A percentile compares a stretch with the other conserved stretches of the same genome.
Conservation (phyloP, 2,888 invertebrate species). For the Pseudeuparius sepicola region DNA sequence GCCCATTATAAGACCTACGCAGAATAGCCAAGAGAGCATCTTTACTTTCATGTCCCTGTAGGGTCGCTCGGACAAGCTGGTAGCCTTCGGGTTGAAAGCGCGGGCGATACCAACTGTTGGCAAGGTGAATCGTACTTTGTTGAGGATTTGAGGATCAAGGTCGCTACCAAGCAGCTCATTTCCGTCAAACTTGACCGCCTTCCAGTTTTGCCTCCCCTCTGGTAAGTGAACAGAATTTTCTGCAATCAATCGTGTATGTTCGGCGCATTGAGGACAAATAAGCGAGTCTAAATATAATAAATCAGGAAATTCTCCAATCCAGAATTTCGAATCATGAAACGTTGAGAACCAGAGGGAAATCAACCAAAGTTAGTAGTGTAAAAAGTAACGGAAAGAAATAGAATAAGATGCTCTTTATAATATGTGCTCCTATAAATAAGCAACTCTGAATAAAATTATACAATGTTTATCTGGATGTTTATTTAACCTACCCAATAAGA, state of each 20-base stretch:
- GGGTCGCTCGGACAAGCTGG: slow-evolving; percentile 19
- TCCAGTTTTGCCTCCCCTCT: slow-evolving; percentile 19
- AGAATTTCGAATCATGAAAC: too few relatives aligned
- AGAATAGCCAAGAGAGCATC: slow-evolving; percentile 24
- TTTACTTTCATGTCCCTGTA: slow-evolving; percentile 23
- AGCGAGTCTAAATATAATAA: too few relatives aligned
- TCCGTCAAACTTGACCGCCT: slow-evolving; percentile 12
- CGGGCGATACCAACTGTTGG: slow-evolving; percentile 22
- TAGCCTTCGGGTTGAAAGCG: slow-evolving; percentile 22
- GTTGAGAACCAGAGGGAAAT: too few relatives aligned
- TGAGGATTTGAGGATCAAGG: slow-evolving; percentile 21
- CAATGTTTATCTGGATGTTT: too few relatives aligned
- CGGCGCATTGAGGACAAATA: too few relatives aligned
- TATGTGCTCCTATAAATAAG: too few relatives aligned
- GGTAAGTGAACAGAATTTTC: slow-evolving; percentile 15
- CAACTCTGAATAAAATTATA: too few relatives aligned
- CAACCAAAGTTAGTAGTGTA: too few relatives aligned
- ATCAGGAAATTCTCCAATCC: too few relatives aligned
- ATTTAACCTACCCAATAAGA: too few relatives aligned
- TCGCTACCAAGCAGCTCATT: slow-evolving; percentile 19
- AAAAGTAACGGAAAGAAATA: too few relatives aligned
- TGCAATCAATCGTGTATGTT: slow-evolving; percentile 7
- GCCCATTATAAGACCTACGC: slow-evolving; percentile 21
- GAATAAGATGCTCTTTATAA: too few relatives aligned
- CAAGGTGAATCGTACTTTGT: slow-evolving; percentile 23